These are phyloP conservation scores for Tiliacea citrago DNA, from an alignment of 2,888 invertebrate genomes.

Conservation along the genomic window DNA sequence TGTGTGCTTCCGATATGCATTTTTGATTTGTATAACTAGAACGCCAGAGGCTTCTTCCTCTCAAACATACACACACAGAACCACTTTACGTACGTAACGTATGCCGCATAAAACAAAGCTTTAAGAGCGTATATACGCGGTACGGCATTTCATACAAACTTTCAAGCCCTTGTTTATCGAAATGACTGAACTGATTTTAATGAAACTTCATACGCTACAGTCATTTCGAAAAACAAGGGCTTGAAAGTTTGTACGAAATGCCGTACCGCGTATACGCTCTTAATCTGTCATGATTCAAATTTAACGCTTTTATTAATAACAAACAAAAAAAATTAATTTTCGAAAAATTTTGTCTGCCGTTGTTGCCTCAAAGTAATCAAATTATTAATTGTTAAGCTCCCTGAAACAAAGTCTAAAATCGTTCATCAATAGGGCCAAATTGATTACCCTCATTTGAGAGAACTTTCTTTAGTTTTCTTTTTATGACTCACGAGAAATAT, in stretches of 20 bases:
- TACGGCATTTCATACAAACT: too few relatives aligned
- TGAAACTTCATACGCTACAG: too few relatives aligned
- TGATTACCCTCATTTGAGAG: constrained; percentile 15
- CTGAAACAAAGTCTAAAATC: not conserved
- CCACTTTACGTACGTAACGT: too few relatives aligned
- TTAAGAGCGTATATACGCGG: too few relatives aligned
- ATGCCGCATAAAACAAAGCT: not conserved
- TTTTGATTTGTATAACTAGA: constrained; percentile 36
- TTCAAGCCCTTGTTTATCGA: too few relatives aligned
- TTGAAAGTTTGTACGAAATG: too few relatives aligned
- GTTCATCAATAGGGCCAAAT: not conserved
- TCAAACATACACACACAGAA: not conserved
- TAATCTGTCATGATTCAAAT: constrained; percentile 18
- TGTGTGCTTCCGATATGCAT: constrained; percentile 50
- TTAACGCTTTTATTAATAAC: not conserved
- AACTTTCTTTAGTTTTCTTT: constrained; percentile 14
- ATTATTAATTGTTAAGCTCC: constrained; percentile 12
- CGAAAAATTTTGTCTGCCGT: not conserved
- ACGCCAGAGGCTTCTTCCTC: not conserved
- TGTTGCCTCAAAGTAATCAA: constrained; percentile 3
- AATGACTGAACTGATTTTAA: too few relatives aligned
- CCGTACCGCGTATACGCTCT: too few relatives aligned
- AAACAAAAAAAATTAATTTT: not conserved
- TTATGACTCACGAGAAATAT: not conserved
- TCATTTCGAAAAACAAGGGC: too few relatives aligned